Percentiles rank a stretch among this genome's conserved stretches.
phyloP scores from a whole-genome alignment of 2,113 vertebrate species.

The Rhinoptilus africanus region DNA sequence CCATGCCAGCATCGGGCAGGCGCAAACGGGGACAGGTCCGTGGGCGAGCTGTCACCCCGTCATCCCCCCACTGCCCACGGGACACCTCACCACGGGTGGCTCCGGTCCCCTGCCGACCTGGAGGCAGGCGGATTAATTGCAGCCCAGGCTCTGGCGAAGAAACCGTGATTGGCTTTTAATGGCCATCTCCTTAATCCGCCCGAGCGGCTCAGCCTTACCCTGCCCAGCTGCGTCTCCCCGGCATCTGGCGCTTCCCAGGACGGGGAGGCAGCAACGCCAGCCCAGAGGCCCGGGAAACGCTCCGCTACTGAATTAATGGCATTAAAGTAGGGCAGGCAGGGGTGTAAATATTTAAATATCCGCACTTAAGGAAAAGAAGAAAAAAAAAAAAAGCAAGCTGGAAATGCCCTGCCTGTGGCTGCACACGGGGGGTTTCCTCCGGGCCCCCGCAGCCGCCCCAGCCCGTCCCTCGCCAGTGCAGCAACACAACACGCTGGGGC shows the following conservation, averaged over 20 bases:
- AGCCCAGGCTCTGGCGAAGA: not conserved
- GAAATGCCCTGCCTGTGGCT: not conserved
- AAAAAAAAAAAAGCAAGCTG: not conserved
- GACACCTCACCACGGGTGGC: not conserved
- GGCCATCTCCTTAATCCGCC: not conserved
- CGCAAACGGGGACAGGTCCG: accelerated
- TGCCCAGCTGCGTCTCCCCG: not conserved
- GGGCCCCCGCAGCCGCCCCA: accelerated
- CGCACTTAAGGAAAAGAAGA: not conserved
- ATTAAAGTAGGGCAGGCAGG: conserved; percentile 62
- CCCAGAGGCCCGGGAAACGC: not conserved
- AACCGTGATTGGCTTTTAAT: not conserved
- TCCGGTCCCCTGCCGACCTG: accelerated
- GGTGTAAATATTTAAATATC: conserved; percentile 64
- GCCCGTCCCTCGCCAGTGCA: not conserved
- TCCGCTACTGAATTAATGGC: conserved; percentile 1
- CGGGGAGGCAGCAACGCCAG: not conserved
- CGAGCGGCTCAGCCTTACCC: not conserved
- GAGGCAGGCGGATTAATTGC: not conserved
- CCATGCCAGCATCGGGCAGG: accelerated
- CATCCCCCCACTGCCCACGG: not conserved
- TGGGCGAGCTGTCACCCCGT: accelerated
- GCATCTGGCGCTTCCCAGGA: not conserved
- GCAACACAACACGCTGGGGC: not conserved
- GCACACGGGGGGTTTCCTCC: not conserved